Percentiles rank a stretch among this genome's conserved stretches.
Evolutionary conservation across 2,113 vertebrate genomes (phyloP).

Genomic region (Siniperca chuatsi): DNA sequence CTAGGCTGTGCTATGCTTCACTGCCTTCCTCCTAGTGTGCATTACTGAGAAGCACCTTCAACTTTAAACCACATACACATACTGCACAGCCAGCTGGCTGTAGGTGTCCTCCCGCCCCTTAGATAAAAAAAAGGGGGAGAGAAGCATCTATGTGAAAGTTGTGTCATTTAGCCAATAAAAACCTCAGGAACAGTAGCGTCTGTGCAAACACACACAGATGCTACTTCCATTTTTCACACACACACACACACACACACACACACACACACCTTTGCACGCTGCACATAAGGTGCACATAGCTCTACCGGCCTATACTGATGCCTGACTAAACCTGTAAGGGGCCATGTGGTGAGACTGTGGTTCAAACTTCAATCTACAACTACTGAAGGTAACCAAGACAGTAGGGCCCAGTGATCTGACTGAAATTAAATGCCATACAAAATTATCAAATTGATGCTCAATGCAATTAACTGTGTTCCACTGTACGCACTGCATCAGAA

Average conservation of each 20-base stretch:
- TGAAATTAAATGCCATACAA: not conserved
- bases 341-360: not conserved
- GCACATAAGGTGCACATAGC: not conserved
- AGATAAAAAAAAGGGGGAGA: not conserved
- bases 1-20: conserved; percentile 60
- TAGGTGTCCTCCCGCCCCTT: not conserved
- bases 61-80: conserved; percentile 29
- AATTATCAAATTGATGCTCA: not conserved
- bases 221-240: not conserved
- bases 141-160: conserved; percentile 6
- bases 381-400: not conserved
- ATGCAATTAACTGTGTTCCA: not conserved
- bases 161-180: conserved; percentile 17
- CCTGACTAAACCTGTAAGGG: not conserved
- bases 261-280: not conserved
- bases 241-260: conserved; percentile 1
- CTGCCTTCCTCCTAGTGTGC: conserved; percentile 45
- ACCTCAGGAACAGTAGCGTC: not conserved
- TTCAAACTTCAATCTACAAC: not conserved
- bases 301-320: not conserved
- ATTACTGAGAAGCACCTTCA: conserved; percentile 42
- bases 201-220: not conserved
- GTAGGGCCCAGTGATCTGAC: not conserved
- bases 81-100: not conserved
- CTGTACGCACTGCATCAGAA: not conserved